phyloP scores from a whole-genome alignment of 2,113 vertebrate genomes.

The Gobio gobio region DNA sequence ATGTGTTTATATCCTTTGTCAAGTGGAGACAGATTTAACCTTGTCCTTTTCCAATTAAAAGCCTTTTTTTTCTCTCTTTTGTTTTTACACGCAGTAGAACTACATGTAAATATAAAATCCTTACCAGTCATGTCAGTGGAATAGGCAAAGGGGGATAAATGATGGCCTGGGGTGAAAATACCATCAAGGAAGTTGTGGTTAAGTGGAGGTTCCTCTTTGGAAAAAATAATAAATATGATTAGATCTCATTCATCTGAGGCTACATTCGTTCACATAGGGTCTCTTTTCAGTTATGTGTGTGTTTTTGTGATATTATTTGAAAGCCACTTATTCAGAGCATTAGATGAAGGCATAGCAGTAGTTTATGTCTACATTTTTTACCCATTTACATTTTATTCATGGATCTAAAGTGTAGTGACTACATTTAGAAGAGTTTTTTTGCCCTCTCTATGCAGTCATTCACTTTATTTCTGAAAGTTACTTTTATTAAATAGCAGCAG shows the following conservation, averaged over 20 bases:
- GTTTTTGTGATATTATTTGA: slow-evolving; percentile 5
- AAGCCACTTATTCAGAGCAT: slow-evolving; percentile 1
- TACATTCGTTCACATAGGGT: slow-evolving; percentile 35
- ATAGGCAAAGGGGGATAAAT: not conserved
- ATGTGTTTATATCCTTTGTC: slow-evolving; percentile 3
- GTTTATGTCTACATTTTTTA: not conserved
- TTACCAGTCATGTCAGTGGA: not conserved
- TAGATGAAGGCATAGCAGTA: not conserved
- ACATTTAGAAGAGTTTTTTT: not conserved
- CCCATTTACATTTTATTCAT: not conserved
- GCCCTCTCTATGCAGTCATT: not conserved
- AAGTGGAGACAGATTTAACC: slow-evolving; percentile 19
- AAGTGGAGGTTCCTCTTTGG: slow-evolving; percentile 22
- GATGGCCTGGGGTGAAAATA: slow-evolving; percentile 5
- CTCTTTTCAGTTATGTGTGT: slow-evolving; percentile 29
- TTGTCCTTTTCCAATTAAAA: not conserved
- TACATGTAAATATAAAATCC: not conserved
- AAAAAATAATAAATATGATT: slow-evolving; percentile 56
- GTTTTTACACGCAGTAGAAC: not conserved
- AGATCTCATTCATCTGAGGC: slow-evolving; percentile 56
- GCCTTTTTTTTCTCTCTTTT: slow-evolving; percentile 12
- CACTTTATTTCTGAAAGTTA: slow-evolving; percentile 14
- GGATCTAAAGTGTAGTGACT: not conserved
- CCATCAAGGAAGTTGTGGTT: not conserved
- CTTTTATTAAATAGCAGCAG: slow-evolving; percentile 4